Percentiles rank a stretch among this genome's conserved stretches.
Evolutionary conservation across 2,797 vertebrate genomes (phyloP).

Genomic region (Tauraco hartlaubi): DNA sequence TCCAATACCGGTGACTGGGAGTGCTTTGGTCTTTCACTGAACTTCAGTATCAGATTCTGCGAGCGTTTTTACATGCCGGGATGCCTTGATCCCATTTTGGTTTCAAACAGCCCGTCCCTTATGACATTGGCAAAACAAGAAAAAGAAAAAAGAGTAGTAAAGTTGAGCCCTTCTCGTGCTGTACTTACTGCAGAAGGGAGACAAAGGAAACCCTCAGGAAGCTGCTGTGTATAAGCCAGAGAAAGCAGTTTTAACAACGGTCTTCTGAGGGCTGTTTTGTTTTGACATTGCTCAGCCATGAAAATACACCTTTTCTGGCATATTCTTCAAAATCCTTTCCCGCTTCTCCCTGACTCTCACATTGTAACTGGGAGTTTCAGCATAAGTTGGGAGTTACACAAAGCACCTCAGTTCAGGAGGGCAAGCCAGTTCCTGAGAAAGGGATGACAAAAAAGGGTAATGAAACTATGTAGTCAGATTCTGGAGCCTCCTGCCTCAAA

Average conservation of each 20-base stretch:
- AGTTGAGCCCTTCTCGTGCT: not conserved
- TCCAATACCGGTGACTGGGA: not conserved
- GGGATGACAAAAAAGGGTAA: not conserved
- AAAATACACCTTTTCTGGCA: not conserved
- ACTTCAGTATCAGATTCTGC: not conserved
- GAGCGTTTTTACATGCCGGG: not conserved
- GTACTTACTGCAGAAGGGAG: not conserved
- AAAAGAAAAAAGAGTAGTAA: not conserved
- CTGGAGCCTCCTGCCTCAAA: conserved; percentile 4
- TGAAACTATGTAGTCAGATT: not conserved
- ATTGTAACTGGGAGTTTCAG: not conserved
- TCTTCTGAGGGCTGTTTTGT: not conserved
- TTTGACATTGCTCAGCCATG: not conserved
- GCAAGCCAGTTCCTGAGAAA: not conserved
- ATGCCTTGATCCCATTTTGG: not conserved
- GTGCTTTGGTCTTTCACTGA: not conserved
- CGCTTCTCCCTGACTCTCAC: not conserved
- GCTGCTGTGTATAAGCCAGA: not conserved
- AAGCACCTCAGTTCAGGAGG: not conserved
- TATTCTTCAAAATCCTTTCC: not conserved
- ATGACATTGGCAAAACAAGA: not conserved
- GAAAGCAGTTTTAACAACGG: not conserved
- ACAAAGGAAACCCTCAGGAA: conserved; percentile 1
- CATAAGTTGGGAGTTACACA: not conserved
- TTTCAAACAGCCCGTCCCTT: not conserved